A percentile compares a stretch with the other conserved stretches of the same genome.
These are phyloP conservation scores for Xanthorhoe designata DNA, from an alignment of 2,888 invertebrate genomes.

Conservation along the genomic window DNA sequence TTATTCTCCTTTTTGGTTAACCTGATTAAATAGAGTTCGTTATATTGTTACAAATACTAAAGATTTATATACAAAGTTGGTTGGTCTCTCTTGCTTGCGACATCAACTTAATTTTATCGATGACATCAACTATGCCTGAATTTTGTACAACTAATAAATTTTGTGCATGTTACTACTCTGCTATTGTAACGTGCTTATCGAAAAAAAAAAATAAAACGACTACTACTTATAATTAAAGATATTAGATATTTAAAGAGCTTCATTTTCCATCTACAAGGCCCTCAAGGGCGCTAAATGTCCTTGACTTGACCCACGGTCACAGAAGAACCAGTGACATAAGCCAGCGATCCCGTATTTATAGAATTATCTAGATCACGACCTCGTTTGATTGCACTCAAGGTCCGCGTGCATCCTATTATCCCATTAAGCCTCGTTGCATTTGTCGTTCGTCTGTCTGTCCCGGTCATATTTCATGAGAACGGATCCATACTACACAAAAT, in stretches of 20 bases:
- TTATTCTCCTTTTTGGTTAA: constrained; percentile 3
- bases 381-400: constrained; percentile 42
- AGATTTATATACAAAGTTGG: no score
- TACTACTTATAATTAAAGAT: background rate
- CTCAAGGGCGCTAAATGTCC: no score
- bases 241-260: no score
- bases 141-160: no score
- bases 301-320: background rate
- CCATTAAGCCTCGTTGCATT: constrained; percentile 37
- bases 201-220: no score
- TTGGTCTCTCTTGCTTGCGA: no score
- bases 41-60: background rate
- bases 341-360: constrained; percentile 2
- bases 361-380: constrained; percentile 38
- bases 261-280: background rate
- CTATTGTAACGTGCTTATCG: no score
- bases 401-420: constrained; percentile 43
- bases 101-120: no score
- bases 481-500: background rate
- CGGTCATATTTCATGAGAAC: constrained; percentile 11
- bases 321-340: background rate
- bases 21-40: background rate
- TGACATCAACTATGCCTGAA: no score
- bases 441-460: constrained; percentile 15
- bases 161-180: no score